Evolutionary conservation across 2,888 invertebrate species (phyloP).

Genomic region (Globia sparganii): DNA sequence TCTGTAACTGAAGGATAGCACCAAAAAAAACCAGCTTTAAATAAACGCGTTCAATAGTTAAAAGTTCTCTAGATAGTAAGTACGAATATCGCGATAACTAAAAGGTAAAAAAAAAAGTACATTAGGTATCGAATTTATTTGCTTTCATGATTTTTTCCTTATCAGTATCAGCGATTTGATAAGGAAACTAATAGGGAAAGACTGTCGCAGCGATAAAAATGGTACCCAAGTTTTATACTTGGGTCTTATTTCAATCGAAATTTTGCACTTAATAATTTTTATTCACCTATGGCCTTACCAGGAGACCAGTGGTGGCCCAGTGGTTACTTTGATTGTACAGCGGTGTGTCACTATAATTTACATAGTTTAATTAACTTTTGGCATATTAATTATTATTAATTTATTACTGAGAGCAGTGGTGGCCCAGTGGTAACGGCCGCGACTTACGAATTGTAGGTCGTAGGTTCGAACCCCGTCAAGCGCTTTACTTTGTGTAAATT

Average conservation of each 20-base stretch:
- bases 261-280: constrained; percentile 1
- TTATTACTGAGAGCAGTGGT: no score
- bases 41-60: not conserved
- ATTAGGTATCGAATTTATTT: constrained; percentile 12
- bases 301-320: no score
- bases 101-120: not conserved
- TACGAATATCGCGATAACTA: not conserved
- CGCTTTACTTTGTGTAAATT: no score
- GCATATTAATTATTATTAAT: no score
- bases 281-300: no score
- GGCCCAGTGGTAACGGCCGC: no score
- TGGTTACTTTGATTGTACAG: no score
- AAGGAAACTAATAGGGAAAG: constrained; percentile 5
- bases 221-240: not conserved
- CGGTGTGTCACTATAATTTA: no score
- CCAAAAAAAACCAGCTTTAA: not conserved
- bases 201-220: constrained; percentile 6
- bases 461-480: no score
- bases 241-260: not conserved
- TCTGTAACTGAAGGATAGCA: not conserved
- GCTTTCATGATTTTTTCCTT: not conserved
- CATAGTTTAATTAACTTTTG: no score
- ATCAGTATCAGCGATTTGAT: constrained; percentile 28
- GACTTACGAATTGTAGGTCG: no score
- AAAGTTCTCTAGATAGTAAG: not conserved